Evolutionary conservation across 2,797 vertebrate genomes (phyloP).

Genomic region (Lacerta viridis): DNA sequence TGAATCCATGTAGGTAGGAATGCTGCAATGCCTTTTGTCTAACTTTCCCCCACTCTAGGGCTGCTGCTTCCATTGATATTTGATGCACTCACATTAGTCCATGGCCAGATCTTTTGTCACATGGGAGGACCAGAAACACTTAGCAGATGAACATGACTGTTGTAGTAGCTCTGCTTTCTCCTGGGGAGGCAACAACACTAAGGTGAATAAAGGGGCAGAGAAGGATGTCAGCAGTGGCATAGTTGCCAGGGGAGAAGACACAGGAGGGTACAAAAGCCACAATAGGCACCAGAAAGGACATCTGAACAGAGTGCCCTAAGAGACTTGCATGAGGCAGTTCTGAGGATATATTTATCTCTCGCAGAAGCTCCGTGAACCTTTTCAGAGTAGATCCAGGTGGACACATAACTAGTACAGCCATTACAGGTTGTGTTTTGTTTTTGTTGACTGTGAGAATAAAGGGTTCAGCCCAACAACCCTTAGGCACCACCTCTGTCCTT

Average conservation of each 20-base stretch:
- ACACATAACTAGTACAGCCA: not conserved
- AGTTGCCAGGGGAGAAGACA: not conserved
- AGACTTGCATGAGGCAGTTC: not conserved
- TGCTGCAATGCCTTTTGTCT: constrained; percentile 51
- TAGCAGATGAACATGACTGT: not conserved
- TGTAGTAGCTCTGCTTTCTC: not conserved
- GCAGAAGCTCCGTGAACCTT: not conserved
- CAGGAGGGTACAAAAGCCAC: not conserved
- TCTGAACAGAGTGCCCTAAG: not conserved
- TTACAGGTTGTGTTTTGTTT: not conserved
- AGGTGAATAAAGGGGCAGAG: not conserved
- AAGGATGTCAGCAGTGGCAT: not conserved
- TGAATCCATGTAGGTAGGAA: constrained; percentile 38
- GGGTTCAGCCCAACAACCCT: not conserved
- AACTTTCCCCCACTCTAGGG: not conserved
- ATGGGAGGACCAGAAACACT: not conserved
- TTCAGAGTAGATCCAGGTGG: not conserved
- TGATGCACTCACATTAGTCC: not conserved
- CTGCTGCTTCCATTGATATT: constrained; percentile 34
- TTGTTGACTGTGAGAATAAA: not conserved
- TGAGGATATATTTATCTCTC: not conserved
- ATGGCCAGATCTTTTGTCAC: not conserved
- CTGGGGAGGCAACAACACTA: not conserved
- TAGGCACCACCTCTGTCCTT: not conserved
- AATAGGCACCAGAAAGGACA: not conserved